Base-by-base conservation (phyloP, 2,797 vertebrate species). In the Urophycis tenuis region DNA sequence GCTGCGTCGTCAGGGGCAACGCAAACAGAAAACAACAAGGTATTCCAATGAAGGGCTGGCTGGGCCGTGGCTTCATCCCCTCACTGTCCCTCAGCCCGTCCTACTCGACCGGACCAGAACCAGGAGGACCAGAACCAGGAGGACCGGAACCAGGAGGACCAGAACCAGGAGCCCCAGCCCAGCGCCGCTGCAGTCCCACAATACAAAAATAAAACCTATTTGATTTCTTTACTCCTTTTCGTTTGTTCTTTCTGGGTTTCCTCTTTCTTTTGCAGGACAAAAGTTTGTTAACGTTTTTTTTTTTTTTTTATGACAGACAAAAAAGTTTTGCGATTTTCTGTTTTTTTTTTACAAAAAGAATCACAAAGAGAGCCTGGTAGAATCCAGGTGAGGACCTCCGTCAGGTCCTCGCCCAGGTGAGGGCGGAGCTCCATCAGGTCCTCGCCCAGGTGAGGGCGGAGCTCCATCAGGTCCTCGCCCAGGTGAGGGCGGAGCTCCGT, bases 141-240 rank as follows among this genome's bases (percentile, higher is more conserved):
- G 12, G 45, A 3, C 11, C 11, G 14, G 45, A 49, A 3, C 12
- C 12, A 49, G 2, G 19, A 19, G 45, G 35, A 36, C 35, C 35
- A 5, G 35, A n/a, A n/a, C n/a, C n/a, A n/a, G n/a, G n/a, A 90
- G 87, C 90, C 87, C 89, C 83, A 92, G 87, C 86, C 88, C 81
- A 85, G 88, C 30, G 73, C 11, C 91, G 89, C 87, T 86, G 91
- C 88, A 87, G 87, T 80, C 91, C 91, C 89, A 88, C 88, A 91
- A 93, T 94, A 94, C 88, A 94, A 94, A 94, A 94, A 94, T 94
- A 94, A 90, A 94, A 93, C 88, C 90, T 94, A 91, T 94, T 92
- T 93, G 88, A 89, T 86, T 83, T 83, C 87, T 88, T 81, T 86
- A 80, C 79, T 89, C 87, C 80, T 87, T 76, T 49, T 76, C 70